These are phyloP conservation scores for Rhabdophis nuchalis DNA, from an alignment of 2,797 vertebrate species.

Conservation along the genomic window DNA sequence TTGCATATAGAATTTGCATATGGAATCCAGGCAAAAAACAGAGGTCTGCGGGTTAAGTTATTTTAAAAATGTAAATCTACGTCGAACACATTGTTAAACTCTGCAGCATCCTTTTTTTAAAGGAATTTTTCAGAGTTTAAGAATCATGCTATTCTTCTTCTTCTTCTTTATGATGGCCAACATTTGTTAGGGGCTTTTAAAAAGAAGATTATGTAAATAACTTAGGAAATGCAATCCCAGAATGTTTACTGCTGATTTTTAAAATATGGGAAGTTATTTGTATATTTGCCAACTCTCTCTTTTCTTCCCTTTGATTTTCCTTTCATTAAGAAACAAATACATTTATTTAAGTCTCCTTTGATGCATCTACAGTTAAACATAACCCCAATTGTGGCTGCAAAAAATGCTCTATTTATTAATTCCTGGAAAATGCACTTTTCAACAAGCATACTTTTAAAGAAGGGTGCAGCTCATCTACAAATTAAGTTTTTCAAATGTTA, in stretches of 20 bases:
- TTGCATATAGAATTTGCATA: neutral
- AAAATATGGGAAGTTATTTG: neutral
- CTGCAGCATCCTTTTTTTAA: neutral
- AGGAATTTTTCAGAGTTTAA: neutral
- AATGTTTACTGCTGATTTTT: slow-evolving; percentile 61
- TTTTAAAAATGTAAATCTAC: neutral
- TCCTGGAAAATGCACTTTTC: neutral
- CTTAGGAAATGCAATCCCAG: slow-evolving; percentile 54
- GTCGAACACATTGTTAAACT: neutral
- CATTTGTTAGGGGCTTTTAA: neutral
- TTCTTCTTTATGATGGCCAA: slow-evolving; percentile 26
- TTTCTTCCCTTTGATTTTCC: neutral
- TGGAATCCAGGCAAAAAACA: neutral
- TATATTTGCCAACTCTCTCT: neutral
- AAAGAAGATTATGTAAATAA: slow-evolving; percentile 25
- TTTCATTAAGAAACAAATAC: neutral
- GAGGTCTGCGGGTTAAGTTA: neutral
- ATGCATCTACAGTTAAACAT: neutral
- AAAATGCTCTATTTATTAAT: neutral
- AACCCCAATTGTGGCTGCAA: neutral
- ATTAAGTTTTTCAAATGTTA: neutral
- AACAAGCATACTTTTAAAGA: neutral
- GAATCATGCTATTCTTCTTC: slow-evolving; percentile 25
- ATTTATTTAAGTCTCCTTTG: neutral
- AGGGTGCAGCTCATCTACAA: neutral